phyloP scores from a whole-genome alignment of 2,888 invertebrate species.

The Nebria brevicollis region DNA sequence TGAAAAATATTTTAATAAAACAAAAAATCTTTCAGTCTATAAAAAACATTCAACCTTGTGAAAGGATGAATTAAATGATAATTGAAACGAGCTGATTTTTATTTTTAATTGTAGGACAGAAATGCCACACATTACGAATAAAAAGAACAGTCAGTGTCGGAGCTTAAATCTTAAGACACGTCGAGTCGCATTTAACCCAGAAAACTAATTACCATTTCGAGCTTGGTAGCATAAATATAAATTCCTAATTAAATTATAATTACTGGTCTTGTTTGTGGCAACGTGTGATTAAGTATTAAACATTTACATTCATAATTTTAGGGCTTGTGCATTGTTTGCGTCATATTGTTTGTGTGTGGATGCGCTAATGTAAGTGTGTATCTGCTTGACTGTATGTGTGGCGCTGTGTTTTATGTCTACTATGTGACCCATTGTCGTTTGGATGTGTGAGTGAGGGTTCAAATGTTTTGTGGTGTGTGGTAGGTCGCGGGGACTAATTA shows the following conservation, averaged over 20 bases:
- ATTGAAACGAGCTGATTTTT: not conserved
- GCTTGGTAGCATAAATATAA: conserved; percentile 40
- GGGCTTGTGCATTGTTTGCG: conserved; percentile 42
- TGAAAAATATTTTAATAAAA: too few relatives aligned
- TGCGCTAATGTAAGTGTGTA: conserved; percentile 4
- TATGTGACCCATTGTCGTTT: conserved; percentile 1
- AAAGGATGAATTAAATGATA: not conserved
- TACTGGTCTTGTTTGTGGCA: conserved; percentile 46
- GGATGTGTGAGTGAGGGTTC: not conserved
- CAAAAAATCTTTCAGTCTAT: too few relatives aligned
- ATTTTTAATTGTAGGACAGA: not conserved
- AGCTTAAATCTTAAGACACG: conserved; percentile 28
- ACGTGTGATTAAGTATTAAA: conserved; percentile 47
- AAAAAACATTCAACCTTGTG: not conserved
- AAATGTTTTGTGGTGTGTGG: conserved; percentile 39
- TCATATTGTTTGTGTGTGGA: conserved; percentile 9
- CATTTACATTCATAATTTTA: conserved; percentile 47
- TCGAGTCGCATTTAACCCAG: conserved; percentile 27
- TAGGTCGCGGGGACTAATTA: conserved; percentile 43
- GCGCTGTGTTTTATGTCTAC: not conserved
- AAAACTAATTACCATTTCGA: conserved; percentile 35
- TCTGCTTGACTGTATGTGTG: not conserved
- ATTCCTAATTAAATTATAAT: conserved; percentile 47
- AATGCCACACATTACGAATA: not conserved
- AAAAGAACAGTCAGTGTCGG: not conserved